phyloP scores from a whole-genome alignment of 2,797 vertebrate genomes.

The Melanotaenia parkinsoni region DNA sequence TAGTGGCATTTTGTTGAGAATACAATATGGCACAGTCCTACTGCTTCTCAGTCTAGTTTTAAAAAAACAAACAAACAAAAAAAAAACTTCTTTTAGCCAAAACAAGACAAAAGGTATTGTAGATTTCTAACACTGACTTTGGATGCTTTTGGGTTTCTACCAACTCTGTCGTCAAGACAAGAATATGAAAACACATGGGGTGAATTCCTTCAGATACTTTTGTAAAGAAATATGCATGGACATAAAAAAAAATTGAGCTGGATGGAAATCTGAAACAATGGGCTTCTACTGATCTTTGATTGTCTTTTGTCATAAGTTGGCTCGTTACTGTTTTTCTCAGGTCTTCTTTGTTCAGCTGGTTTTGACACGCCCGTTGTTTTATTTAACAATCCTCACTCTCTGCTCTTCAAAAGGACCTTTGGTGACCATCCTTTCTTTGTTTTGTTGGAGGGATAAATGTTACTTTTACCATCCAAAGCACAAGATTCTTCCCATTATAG shows the following conservation, averaged over 20 bases:
- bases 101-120: background rate
- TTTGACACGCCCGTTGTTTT: background rate
- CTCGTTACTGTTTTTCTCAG: background rate
- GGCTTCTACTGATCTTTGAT: background rate
- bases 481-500: slow-evolving; percentile 31
- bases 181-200: background rate
- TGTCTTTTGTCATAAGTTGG: background rate
- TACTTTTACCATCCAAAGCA: slow-evolving; percentile 15
- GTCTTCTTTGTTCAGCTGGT: background rate
- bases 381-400: background rate
- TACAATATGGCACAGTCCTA: background rate
- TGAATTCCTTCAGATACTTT: background rate
- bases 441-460: slow-evolving; percentile 23
- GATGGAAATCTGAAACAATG: background rate
- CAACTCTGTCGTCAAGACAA: background rate
- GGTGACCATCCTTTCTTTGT: slow-evolving; percentile 14
- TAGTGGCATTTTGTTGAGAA: background rate
- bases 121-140: background rate
- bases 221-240: background rate
- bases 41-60: background rate
- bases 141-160: too few species aligned
- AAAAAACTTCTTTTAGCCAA: background rate
- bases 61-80: too few species aligned
- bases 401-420: slow-evolving; percentile 20
- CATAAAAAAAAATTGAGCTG: background rate